Percentiles rank a stretch among this genome's conserved stretches.
These are phyloP conservation scores for Sinosuthora webbiana DNA, from an alignment of 2,113 vertebrate genomes.

Conservation along the genomic window DNA sequence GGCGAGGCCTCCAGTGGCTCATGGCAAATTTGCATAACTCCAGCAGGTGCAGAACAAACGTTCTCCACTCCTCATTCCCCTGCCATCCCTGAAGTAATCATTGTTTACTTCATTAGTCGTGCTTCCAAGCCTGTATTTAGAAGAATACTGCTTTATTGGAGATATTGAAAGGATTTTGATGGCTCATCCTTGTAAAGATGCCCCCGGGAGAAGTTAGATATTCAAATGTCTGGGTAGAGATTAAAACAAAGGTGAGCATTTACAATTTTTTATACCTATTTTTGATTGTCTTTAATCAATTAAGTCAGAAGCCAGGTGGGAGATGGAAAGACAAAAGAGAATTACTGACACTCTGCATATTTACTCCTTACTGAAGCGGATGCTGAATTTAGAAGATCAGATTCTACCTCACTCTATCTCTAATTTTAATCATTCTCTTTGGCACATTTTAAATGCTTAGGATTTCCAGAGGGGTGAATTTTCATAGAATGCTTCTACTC, in stretches of 20 bases:
- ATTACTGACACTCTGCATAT: not conserved
- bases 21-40: not conserved
- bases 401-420: not conserved
- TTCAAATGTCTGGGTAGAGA: not conserved
- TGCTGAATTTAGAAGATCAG: not conserved
- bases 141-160: not conserved
- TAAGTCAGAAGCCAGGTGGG: not conserved
- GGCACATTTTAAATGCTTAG: not conserved
- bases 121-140: not conserved
- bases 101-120: constrained; percentile 22
- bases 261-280: not conserved
- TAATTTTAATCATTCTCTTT: not conserved
- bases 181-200: not conserved
- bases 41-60: not conserved
- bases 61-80: not conserved
- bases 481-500: not conserved
- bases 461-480: not conserved
- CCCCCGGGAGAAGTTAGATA: not conserved
- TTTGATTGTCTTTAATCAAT: constrained; percentile 3
- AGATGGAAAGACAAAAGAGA: not conserved
- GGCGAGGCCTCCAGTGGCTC: not conserved
- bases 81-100: not conserved
- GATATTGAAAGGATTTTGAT: not conserved
- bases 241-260: not conserved
- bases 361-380: not conserved